Base-by-base conservation (phyloP, 30 jellyfish, hydroid and myxozoan species). In the Pseudorhiza aurosa region DNA sequence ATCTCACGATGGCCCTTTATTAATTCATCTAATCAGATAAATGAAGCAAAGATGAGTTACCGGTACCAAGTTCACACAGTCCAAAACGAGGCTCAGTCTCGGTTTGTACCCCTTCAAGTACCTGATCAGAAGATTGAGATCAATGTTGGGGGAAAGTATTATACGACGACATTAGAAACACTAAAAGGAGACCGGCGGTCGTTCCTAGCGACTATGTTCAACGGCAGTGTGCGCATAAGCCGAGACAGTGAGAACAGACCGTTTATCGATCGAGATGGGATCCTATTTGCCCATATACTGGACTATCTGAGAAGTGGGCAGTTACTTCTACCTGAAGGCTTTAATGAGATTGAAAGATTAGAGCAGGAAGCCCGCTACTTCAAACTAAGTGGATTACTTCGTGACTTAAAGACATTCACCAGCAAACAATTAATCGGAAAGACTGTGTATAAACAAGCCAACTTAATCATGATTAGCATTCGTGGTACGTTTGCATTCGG, bases 111-210 rank as follows among this genome's bases (percentile, higher is more conserved):
- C 5, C 67, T 17, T n/a, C 67, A 19, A 7, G 4, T 1, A n/a
- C 14, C 35, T 2, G 37, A 18, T 53, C 37, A 33, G 40, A 35
- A 18, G 5, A 64, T 79, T 4, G 91, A 79, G 27, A 65, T 79
- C 12, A 79, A 79, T 31, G 91, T 79, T 19, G 91, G 91, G 12
- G 91, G 91, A 19, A 79, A 65, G 68, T 55, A 40, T 15, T 79
- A 31, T 55, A 15, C 17, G 46, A 79, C 91, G 31, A 37, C 91
- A 39, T 44, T 58, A 5, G 80, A 65, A 21, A 79, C 91, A 2
- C 68, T 79, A 8, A 58, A 76, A 42, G 18, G 32, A 19, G 91
- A 79, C 25, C 70, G 67, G 43, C 67, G 72, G 32, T 79, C 91
- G 46, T 65, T 79, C 25, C 53, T 79, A 11, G 83, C 91, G 5